phyloP scores from a whole-genome alignment of 2,888 invertebrate genomes.

The Caenorhabditis zanzibari region DNA sequence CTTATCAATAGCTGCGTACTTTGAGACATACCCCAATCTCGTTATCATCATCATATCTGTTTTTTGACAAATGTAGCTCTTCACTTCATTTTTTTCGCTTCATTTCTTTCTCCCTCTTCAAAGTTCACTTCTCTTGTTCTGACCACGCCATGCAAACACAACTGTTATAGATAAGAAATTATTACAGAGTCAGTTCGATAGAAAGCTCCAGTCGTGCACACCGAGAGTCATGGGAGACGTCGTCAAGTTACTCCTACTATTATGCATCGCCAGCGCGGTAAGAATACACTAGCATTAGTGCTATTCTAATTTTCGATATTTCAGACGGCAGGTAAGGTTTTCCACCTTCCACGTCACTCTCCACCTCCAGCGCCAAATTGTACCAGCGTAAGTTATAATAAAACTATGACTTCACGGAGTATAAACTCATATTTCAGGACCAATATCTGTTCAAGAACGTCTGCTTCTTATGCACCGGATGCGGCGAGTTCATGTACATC shows the following conservation, averaged over 20 bases:
- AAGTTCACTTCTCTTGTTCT: conserved; percentile 25
- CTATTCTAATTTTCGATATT: not conserved
- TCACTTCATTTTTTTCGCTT: conserved; percentile 7
- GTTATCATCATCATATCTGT: conserved; percentile 20
- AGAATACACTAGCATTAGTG: not conserved
- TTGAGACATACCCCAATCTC: not conserved
- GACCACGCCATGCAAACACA: conserved; percentile 59
- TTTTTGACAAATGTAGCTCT: conserved; percentile 20
- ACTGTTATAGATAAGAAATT: conserved; percentile 41
- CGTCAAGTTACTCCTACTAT: conserved; percentile 33
- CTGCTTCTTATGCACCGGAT: conserved; percentile 67
- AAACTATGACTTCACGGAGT: no score
- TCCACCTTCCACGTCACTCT: not conserved
- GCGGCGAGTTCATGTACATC: conserved; percentile 71
- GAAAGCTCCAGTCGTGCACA: conserved; percentile 43
- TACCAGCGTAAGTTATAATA: conserved; percentile 6
- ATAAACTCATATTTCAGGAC: conserved; percentile 50
- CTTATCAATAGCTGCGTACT: not conserved
- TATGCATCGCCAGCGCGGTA: conserved; percentile 11
- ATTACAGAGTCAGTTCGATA: conserved; percentile 44
- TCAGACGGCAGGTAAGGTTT: conserved; percentile 8
- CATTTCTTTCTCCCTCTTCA: no score
- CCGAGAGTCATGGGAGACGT: conserved; percentile 25
- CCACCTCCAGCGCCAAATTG: not conserved
- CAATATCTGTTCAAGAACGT: conserved; percentile 53